Evolutionary conservation across 1,140 invertebrate genomes (phyloP), one percentile per base, ranked within the genome.

Genomic region (Campoletis sonorensis): DNA sequence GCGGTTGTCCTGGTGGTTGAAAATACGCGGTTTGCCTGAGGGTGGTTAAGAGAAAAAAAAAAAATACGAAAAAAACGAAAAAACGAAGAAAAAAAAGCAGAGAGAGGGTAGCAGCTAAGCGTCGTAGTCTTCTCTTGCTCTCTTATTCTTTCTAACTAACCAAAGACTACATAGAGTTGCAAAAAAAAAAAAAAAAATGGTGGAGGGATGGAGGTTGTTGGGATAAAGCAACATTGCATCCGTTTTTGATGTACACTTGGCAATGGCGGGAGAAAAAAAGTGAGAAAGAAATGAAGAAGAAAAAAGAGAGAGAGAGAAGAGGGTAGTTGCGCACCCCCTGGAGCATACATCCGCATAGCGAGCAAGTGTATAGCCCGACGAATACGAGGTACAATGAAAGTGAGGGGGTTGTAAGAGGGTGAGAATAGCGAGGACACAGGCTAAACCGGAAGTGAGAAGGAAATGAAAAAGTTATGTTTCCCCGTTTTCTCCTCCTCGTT

Each of bases 381-480:
- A 70, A 64, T 26, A 23, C 23, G 61, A 64, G 61, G 23, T 15
- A 70, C 13, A 49, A 80, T 58, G 70, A 70, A 71, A 51, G 26
- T 30, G 26, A 67, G 4, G n/a, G 18, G n/a, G 18, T 16, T 23
- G 18, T 51, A 58, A 26, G 27, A 0, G 15, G 16, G 0, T 13
- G 23, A 27, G 26, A 13, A 58, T 45, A 51, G 33, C 68, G 7
- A 54, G 51, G 51, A 23, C 30, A 72, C 40, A 21, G 72, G 49
- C 30, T 72, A 85, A 89, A 85, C 86, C 89, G 88, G 89, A 90
- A 88, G 89, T 85, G 84, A 86, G 83, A 85, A 86, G 89, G 89
- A 90, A 91, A 91, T 90, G 90, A 90, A 91, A 91, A 90, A 91
- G 89, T 91, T 91, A 90, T 88, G 87, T 88, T 87, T 87, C 83